These are phyloP conservation scores for Fulica atra DNA, from an alignment of 2,113 vertebrate species.

Conservation along the genomic window DNA sequence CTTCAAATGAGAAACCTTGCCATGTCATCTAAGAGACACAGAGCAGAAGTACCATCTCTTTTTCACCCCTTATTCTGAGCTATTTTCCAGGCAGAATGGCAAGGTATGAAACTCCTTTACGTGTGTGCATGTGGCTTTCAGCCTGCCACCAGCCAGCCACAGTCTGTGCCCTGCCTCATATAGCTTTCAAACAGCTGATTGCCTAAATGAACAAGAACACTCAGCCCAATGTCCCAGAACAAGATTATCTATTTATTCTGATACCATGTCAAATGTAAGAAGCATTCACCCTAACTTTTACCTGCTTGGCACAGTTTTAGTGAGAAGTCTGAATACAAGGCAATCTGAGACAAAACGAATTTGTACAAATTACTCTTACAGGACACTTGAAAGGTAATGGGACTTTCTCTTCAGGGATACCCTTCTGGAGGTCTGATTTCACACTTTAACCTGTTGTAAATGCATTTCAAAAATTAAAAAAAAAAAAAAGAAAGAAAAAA, in stretches of 20 bases:
- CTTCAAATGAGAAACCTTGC: background rate
- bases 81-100: background rate
- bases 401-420: background rate
- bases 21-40: background rate
- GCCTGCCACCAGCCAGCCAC: background rate
- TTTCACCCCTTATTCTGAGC: background rate
- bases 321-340: background rate
- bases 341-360: background rate
- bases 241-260: background rate
- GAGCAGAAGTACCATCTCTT: background rate
- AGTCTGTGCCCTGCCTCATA: background rate
- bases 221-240: background rate
- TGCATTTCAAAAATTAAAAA: background rate
- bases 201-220: background rate
- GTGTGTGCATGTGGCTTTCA: background rate
- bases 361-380: background rate
- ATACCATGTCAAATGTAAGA: background rate
- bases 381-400: background rate
- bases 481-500: background rate
- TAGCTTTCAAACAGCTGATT: background rate
- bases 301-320: background rate
- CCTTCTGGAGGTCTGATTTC: background rate
- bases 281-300: background rate
- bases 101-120: background rate
- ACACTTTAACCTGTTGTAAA: background rate